These are phyloP conservation scores for Eilema depressum DNA, from an alignment of 2,888 invertebrate species.

Conservation along the genomic window DNA sequence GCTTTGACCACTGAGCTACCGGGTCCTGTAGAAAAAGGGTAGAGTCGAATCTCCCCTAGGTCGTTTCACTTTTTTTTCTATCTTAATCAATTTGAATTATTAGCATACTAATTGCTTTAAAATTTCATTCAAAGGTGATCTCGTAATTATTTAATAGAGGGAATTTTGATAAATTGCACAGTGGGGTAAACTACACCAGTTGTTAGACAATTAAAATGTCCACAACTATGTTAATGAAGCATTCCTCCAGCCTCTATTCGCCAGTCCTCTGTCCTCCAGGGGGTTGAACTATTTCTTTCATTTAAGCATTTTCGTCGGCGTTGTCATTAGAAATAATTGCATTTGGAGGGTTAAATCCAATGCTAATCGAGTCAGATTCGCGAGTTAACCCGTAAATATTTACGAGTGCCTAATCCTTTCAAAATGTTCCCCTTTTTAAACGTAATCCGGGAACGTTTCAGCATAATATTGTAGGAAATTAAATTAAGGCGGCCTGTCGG, in stretches of 20 bases:
- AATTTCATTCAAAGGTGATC: too few species aligned
- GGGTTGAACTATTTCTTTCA: slow-evolving; percentile 18
- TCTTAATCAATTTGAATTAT: too few species aligned
- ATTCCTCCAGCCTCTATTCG: slow-evolving; percentile 8
- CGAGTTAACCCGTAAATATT: slow-evolving; percentile 29
- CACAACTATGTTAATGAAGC: slow-evolving; percentile 17
- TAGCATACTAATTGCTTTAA: too few species aligned
- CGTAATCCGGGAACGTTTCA: slow-evolving; percentile 17
- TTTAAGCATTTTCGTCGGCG: slow-evolving; percentile 26
- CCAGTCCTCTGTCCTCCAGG: background rate
- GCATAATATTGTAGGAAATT: slow-evolving; percentile 31
- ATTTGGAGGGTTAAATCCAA: slow-evolving; percentile 32
- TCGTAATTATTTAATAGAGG: too few species aligned
- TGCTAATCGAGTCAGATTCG: slow-evolving; percentile 32
- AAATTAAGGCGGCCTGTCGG: slow-evolving; percentile 13
- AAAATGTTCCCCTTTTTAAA: slow-evolving; percentile 22
- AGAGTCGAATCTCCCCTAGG: too few species aligned
- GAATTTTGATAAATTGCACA: background rate
- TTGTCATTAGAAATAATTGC: slow-evolving; percentile 38
- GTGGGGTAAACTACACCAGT: background rate
- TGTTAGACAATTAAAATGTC: slow-evolving; percentile 1
- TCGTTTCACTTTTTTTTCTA: too few species aligned
- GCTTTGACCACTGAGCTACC: too few species aligned
- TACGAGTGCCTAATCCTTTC: slow-evolving; percentile 27
- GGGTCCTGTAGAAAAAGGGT: too few species aligned